A percentile compares a stretch with the other conserved stretches of the same genome.
phyloP scores from a whole-genome alignment of 2,888 invertebrate species.

The Nomada ruficornis region DNA sequence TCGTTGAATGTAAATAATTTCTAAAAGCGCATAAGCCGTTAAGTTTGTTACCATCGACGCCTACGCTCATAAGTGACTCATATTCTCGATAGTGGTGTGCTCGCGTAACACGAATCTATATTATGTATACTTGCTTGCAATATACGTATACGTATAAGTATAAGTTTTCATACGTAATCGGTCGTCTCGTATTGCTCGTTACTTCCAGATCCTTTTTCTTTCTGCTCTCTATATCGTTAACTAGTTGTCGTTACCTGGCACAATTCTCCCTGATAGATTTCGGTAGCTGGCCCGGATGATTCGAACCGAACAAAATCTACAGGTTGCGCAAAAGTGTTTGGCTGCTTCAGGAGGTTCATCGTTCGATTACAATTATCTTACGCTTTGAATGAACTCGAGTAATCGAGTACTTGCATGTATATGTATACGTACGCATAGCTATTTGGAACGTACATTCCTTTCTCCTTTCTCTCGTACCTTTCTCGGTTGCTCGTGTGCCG shows the following conservation, averaged over 20 bases:
- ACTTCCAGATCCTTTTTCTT: too few species aligned
- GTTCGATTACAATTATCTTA: not conserved
- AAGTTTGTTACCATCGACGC: conserved; percentile 51
- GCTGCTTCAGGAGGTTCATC: too few species aligned
- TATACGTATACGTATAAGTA: too few species aligned
- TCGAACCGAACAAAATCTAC: too few species aligned
- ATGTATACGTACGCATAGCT: not conserved
- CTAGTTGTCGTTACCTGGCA: too few species aligned
- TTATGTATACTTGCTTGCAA: not conserved
- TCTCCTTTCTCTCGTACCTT: conserved; percentile 20
- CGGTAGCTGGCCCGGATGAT: too few species aligned
- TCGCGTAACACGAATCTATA: conserved; percentile 22
- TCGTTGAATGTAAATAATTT: conserved; percentile 59
- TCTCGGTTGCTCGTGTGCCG: conserved; percentile 1
- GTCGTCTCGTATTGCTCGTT: not conserved
- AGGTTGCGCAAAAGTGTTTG: too few species aligned
- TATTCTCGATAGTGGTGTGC: conserved; percentile 25
- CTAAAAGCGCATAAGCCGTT: conserved; percentile 51
- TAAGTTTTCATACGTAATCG: not conserved
- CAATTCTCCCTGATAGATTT: too few species aligned
- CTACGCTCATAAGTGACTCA: conserved; percentile 59
- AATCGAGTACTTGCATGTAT: not conserved
- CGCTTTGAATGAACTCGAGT: not conserved
- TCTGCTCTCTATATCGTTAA: too few species aligned
- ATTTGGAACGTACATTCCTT: conserved; percentile 16